Percentiles rank a stretch among this genome's conserved stretches.
These are phyloP conservation scores for Tokudaia tokunoshimensis DNA, from an alignment of 2,797 vertebrate species.

Conservation along the genomic window DNA sequence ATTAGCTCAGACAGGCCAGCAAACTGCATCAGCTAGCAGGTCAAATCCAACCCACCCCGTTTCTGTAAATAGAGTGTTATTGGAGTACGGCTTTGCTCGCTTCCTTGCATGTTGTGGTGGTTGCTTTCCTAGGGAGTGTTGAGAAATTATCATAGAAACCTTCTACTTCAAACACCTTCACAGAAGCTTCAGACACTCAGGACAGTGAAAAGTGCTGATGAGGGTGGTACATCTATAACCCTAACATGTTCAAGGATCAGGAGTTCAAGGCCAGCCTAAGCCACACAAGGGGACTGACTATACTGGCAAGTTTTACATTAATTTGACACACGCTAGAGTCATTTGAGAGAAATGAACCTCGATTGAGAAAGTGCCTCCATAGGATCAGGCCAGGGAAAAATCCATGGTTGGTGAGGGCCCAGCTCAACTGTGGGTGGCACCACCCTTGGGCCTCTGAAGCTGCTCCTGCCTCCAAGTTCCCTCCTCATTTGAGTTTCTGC, in stretches of 20 bases:
- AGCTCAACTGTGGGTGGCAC: neutral
- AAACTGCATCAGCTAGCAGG: neutral
- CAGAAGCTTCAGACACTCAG: neutral
- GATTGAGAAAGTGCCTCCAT: neutral
- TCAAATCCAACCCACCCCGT: neutral
- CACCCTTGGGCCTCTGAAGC: neutral
- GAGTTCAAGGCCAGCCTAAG: neutral
- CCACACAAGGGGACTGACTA: neutral
- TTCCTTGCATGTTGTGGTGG: neutral
- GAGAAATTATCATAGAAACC: neutral
- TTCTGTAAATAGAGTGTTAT: constrained; percentile 4
- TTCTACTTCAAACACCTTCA: neutral
- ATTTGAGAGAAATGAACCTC: neutral
- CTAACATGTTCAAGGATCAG: neutral
- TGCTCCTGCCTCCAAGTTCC: neutral
- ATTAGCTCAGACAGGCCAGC: neutral
- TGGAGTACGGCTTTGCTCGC: neutral
- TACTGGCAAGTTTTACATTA: neutral
- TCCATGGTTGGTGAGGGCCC: neutral
- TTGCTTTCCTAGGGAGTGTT: neutral
- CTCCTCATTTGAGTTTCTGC: neutral
- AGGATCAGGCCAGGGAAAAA: too few species aligned
- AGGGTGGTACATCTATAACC: neutral
- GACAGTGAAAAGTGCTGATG: neutral
- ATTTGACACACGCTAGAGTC: neutral